Conservation (phyloP, 2,113 vertebrate species). For the Cephalopholis sonnerati region DNA sequence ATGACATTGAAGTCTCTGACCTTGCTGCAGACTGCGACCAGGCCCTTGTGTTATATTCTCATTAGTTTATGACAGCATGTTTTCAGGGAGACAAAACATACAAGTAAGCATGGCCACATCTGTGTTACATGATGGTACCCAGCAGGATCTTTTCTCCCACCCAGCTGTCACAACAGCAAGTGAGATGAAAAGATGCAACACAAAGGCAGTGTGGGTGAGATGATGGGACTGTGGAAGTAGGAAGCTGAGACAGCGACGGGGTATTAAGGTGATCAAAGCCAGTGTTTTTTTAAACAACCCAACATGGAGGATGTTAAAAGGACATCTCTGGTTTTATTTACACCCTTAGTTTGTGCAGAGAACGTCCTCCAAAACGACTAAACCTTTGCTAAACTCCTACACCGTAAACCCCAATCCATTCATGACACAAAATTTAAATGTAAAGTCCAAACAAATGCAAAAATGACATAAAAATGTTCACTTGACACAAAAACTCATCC, state of each 20-base stretch:
- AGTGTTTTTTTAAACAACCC: not conserved
- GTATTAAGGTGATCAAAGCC: not conserved
- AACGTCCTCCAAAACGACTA: not conserved
- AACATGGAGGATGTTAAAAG: no score
- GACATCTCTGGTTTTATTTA: not conserved
- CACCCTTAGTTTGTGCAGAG: not conserved
- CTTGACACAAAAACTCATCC: no score
- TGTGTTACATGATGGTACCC: constrained; percentile 51
- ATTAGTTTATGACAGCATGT: constrained; percentile 17
- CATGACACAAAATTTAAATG: no score
- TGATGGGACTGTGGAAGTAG: constrained; percentile 4
- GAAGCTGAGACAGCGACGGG: not conserved
- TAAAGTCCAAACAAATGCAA: no score
- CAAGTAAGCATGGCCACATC: constrained; percentile 32
- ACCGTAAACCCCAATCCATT: no score
- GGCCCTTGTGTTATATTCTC: not conserved
- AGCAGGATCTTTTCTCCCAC: constrained; percentile 45
- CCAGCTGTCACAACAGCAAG: constrained; percentile 74
- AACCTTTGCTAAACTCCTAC: not conserved
- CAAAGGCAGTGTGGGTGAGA: constrained; percentile 17
- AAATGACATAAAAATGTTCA: no score
- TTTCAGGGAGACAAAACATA: constrained; percentile 33
- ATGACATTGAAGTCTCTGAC: constrained; percentile 6
- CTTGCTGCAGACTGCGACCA: constrained; percentile 7
- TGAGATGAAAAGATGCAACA: constrained; percentile 47